These are phyloP conservation scores for Phaetusa simplex DNA, from an alignment of 2,113 vertebrate genomes.

Conservation along the genomic window DNA sequence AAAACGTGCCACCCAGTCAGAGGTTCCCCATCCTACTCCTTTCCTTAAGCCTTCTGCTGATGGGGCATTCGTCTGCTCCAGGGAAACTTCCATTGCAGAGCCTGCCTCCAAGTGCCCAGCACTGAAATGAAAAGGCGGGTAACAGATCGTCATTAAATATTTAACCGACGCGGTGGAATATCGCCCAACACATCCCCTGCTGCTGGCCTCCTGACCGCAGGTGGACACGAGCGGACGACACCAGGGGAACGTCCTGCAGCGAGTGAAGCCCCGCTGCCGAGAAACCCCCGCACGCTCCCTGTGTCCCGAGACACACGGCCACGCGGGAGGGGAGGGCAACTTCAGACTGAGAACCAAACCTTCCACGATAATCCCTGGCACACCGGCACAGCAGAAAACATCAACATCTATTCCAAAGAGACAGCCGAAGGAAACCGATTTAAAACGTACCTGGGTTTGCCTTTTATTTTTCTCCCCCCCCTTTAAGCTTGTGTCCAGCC, in stretches of 20 bases:
- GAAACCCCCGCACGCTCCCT: rapidly evolving
- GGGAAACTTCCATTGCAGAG: background rate
- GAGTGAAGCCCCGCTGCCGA: background rate
- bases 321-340: background rate
- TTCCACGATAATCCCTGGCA: background rate
- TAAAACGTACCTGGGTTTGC: background rate
- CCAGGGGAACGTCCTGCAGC: background rate
- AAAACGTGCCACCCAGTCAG: background rate
- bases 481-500: background rate
- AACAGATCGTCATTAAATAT: background rate
- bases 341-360: conserved; percentile 7
- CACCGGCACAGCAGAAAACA: background rate
- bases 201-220: background rate
- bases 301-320: background rate
- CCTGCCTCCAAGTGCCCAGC: background rate
- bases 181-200: background rate
- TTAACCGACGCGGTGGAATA: background rate
- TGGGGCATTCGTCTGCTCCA: background rate
- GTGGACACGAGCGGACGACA: background rate
- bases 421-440: background rate
- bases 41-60: background rate
- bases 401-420: background rate
- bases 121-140: background rate
- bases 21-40: background rate
- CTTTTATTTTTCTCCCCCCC: background rate